Evolutionary conservation across 2,797 vertebrate genomes (phyloP).

Genomic region (Stomatorhinus walkeri): DNA sequence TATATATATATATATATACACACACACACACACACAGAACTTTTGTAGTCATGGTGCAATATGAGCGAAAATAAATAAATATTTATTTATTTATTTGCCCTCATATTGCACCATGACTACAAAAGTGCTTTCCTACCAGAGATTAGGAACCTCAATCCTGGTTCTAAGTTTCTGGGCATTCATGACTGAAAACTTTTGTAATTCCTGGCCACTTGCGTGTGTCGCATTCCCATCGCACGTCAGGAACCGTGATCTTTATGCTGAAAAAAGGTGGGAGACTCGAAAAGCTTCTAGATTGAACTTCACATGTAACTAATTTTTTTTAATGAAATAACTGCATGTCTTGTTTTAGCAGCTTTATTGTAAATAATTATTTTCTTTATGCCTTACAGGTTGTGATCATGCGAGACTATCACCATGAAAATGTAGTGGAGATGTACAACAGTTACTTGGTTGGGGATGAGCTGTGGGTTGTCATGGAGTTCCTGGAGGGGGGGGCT

Average conservation of each 20-base stretch:
- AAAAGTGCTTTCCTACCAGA: background rate
- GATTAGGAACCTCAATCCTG: background rate
- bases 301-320: background rate
- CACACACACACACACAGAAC: too few relatives aligned
- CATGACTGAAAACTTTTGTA: background rate
- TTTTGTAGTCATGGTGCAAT: too few relatives aligned
- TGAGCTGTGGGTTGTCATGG: conserved; percentile 97
- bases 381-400: conserved; percentile 76
- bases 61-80: background rate
- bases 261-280: background rate
- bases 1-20: too few relatives aligned
- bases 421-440: conserved; percentile 97
- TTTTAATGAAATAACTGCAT: background rate
- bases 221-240: background rate
- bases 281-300: background rate
- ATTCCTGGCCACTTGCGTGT: background rate
- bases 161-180: background rate
- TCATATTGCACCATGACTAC: background rate
- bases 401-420: conserved; percentile 94
- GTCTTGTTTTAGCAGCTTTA: background rate
- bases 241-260: background rate
- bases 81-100: background rate
- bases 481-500: conserved; percentile 90
- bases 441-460: conserved; percentile 95
- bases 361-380: background rate